phyloP scores from a whole-genome alignment of 2,113 vertebrate species.

The Elachura formosa region DNA sequence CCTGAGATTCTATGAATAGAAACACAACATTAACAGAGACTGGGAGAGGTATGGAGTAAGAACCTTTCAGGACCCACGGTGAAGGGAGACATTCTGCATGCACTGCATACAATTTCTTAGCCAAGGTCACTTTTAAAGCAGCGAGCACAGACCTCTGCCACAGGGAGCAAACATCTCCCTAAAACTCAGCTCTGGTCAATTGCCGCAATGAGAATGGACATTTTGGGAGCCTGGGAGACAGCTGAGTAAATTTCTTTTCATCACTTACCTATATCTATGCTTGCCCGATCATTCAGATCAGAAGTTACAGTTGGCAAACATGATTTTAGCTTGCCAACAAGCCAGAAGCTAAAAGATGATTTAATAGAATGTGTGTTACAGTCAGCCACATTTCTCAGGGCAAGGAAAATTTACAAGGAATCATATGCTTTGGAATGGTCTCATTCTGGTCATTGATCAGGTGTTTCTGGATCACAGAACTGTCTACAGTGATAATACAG shows the following conservation, averaged over 20 bases:
- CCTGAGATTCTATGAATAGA: neutral
- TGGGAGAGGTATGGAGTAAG: neutral
- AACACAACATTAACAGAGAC: neutral
- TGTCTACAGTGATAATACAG: neutral
- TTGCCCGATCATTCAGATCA: neutral
- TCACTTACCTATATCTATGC: neutral
- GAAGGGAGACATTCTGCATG: accelerated
- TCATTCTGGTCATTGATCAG: neutral
- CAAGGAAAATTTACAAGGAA: neutral
- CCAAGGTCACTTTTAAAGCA: neutral
- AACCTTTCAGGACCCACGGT: neutral
- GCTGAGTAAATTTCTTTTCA: neutral
- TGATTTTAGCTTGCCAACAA: neutral
- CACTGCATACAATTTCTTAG: neutral
- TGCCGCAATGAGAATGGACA: neutral
- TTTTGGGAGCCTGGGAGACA: neutral
- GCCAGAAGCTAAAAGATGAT: neutral
- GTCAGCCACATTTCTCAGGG: neutral
- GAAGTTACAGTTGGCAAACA: neutral
- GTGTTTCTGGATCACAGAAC: neutral
- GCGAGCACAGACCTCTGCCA: neutral
- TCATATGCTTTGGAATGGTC: neutral
- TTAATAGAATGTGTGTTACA: neutral
- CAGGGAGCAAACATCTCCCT: neutral
- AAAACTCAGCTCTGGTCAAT: neutral